These are phyloP conservation scores for Ahaetulla prasina DNA, from an alignment of 2,113 vertebrate genomes.

Conservation along the genomic window DNA sequence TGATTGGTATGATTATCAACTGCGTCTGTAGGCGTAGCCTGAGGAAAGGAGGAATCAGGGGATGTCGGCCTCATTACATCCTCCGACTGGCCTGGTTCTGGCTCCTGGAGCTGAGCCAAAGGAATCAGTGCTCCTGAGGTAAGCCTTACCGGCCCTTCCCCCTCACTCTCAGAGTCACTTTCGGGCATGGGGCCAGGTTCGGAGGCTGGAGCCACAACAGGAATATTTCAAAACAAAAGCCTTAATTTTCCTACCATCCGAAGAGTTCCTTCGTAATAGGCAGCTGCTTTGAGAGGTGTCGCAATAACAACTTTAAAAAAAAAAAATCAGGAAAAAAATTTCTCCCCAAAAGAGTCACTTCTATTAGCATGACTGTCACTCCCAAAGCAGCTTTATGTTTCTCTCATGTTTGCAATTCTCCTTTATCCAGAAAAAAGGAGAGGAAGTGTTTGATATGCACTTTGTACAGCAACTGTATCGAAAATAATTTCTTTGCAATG, in stretches of 20 bases:
- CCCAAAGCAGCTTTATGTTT: not conserved
- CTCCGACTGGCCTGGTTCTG: no score
- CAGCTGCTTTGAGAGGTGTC: not conserved
- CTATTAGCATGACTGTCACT: not conserved
- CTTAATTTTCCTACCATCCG: not conserved
- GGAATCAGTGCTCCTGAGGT: no score
- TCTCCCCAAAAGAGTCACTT: not conserved
- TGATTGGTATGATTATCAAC: no score
- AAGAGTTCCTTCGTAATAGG: not conserved
- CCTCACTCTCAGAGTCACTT: no score
- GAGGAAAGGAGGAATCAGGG: no score
- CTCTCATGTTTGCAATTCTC: not conserved
- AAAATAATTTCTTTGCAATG: slow-evolving; percentile 1
- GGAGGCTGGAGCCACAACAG: no score
- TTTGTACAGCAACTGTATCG: not conserved
- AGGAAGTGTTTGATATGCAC: not conserved
- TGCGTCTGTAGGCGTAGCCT: no score
- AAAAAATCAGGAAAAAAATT: slow-evolving; percentile 6
- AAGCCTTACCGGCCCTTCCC: no score
- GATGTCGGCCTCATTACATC: no score
- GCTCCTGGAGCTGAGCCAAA: no score
- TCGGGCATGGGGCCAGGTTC: no score
- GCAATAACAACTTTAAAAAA: not conserved
- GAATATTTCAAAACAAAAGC: not conserved
- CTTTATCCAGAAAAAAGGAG: not conserved